Percentiles rank a stretch among this genome's conserved stretches.
phyloP scores from a whole-genome alignment of 2,113 vertebrate genomes.

The Colistium nudipinnis region DNA sequence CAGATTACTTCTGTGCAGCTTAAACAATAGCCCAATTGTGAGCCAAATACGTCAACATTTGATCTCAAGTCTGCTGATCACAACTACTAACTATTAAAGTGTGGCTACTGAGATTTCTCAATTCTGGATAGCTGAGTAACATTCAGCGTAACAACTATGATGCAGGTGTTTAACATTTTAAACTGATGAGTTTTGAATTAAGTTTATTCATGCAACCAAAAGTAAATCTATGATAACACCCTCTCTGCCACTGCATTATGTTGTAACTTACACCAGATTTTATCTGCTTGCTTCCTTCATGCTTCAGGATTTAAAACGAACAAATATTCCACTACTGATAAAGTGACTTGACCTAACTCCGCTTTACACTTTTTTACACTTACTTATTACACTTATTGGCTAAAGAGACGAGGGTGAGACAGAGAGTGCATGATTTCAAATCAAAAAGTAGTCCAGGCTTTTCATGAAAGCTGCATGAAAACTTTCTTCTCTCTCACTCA shows the following conservation, averaged over 20 bases:
- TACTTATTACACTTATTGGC: no score
- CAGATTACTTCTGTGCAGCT: slow-evolving; percentile 19
- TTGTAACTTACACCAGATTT: not conserved
- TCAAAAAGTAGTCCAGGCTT: not conserved
- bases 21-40: not conserved
- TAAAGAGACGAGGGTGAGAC: no score
- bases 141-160: not conserved
- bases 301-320: no score
- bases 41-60: not conserved
- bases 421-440: no score
- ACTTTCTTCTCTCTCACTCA: not conserved
- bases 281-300: not conserved
- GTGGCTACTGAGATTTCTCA: not conserved
- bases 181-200: not conserved
- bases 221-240: no score
- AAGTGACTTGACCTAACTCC: no score
- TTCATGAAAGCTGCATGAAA: not conserved
- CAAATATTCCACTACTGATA: no score
- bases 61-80: not conserved
- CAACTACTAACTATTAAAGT: not conserved
- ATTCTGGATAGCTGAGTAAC: not conserved
- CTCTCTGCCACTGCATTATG: not conserved
- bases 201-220: not conserved
- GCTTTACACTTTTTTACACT: no score
- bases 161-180: not conserved